Conservation (phyloP, 2,888 invertebrate species). For the Callinectes sapidus region DNA sequence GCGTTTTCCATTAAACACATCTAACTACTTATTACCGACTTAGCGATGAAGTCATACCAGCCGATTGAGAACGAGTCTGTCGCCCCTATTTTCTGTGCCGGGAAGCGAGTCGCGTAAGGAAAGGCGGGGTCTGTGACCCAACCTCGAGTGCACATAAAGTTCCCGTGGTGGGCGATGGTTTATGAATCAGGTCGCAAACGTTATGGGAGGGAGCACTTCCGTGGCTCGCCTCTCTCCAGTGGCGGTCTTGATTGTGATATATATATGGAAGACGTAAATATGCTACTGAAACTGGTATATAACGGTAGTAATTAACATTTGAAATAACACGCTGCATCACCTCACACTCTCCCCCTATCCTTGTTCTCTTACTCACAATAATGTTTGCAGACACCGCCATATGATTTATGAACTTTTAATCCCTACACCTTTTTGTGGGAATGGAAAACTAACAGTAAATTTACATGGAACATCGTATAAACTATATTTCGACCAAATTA, state of each 20-base stretch:
- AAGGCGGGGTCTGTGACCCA: neutral
- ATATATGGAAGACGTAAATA: neutral
- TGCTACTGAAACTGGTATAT: neutral
- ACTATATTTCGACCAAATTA: neutral
- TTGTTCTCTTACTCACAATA: neutral
- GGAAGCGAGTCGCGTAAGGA: neutral
- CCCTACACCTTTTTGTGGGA: neutral
- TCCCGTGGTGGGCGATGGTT: neutral
- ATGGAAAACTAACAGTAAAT: neutral
- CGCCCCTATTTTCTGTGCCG: neutral
- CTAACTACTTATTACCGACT: neutral
- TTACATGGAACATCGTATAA: neutral
- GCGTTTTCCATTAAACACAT: neutral
- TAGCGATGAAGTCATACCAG: neutral
- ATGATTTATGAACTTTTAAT: neutral
- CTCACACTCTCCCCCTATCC: neutral
- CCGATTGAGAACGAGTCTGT: neutral
- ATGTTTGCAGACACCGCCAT: neutral
- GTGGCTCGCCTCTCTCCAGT: neutral
- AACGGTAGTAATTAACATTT: neutral
- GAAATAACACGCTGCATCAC: neutral
- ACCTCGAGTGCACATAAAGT: slow-evolving; percentile 7
- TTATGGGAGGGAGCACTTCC: slow-evolving; percentile 11
- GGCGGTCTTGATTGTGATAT: neutral
- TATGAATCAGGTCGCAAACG: neutral